Base-by-base conservation (phyloP, 2,797 vertebrate genomes). In the Tadarida brasiliensis region DNA sequence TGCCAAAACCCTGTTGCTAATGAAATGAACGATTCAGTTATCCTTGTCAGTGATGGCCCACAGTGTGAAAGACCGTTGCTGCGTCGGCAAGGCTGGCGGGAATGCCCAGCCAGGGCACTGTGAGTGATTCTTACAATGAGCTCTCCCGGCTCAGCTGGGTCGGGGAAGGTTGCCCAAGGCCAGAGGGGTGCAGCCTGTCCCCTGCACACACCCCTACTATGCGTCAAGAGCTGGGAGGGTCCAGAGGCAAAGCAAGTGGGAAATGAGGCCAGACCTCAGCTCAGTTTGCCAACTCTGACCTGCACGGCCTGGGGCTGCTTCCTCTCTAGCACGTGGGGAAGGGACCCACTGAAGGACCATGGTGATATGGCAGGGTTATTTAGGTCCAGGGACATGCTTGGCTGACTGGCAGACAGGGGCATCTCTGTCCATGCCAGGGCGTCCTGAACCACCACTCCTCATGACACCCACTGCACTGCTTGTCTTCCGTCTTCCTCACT, bases 21-120 rank as follows among this genome's bases (percentile, higher is more conserved):
- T 92, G 95, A 96, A 96, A 54, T 39, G 63, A 97, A 56, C 73
- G 56, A 89, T 95, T 97, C 57, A 56, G 9, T 95, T 97, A 81
- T 82, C 82, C 95, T 95, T 67, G 47, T 51, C 76, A 73, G 87
- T n/a, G 87, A 95, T 61, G 73, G 85, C 57, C 59, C 4, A 2
- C 39, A 7, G 49, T 82, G 20, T 78, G 47, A 95, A 96, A 87
- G 73, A 74, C 76, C 71, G 7, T 93, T 83, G 70, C 20, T 78
- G 33, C 30, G 4, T 88, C 77, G 56, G 1, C 2, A 20, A n/a
- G 84, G 94, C 33, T 56, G 90, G 96, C 80, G 19, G 26, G 68
- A 71, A 19, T 7, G 35, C 54, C 92, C 65, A 5, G 73, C 82
- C 11, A 74, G 96, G 93, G 4, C 63, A 93, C 92, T 95, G 89